phyloP scores from a whole-genome alignment of 1,140 invertebrate genomes.

The Streblospio benedicti region DNA sequence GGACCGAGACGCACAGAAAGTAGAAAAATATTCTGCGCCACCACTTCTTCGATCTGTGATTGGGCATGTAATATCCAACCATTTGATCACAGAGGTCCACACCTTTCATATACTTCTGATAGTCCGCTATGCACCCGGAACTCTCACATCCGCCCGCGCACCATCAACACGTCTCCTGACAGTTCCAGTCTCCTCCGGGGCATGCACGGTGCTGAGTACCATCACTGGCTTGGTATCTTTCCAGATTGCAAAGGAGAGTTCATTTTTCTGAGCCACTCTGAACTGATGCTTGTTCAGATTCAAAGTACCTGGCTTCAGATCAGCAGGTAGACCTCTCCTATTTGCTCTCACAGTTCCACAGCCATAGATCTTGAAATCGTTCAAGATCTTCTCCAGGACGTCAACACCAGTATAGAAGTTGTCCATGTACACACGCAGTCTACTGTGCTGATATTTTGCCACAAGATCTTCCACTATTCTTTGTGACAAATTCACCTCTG shows the following conservation, averaged over 20 bases:
- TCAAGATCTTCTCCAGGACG: not conserved
- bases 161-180: not conserved
- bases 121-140: not conserved
- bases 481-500: too few relatives aligned
- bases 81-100: not conserved
- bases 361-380: not conserved
- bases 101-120: not conserved
- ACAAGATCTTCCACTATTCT: not conserved
- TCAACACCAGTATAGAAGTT: not conserved
- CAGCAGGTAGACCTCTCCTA: conserved; percentile 2
- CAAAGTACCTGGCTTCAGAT: not conserved
- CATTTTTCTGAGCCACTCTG: not conserved
- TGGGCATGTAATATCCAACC: not conserved
- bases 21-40: conserved; percentile 1
- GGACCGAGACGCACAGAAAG: not conserved
- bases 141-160: not conserved
- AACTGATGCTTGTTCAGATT: not conserved
- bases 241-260: not conserved
- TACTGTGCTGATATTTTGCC: not conserved
- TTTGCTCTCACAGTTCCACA: not conserved
- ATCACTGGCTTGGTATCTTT: conserved; percentile 3
- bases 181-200: not conserved
- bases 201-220: not conserved
- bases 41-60: conserved; percentile 7
- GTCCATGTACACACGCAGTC: not conserved